These are phyloP conservation scores for Sarcophaga bullata DNA, from an alignment of 1,140 invertebrate species.

Conservation along the genomic window DNA sequence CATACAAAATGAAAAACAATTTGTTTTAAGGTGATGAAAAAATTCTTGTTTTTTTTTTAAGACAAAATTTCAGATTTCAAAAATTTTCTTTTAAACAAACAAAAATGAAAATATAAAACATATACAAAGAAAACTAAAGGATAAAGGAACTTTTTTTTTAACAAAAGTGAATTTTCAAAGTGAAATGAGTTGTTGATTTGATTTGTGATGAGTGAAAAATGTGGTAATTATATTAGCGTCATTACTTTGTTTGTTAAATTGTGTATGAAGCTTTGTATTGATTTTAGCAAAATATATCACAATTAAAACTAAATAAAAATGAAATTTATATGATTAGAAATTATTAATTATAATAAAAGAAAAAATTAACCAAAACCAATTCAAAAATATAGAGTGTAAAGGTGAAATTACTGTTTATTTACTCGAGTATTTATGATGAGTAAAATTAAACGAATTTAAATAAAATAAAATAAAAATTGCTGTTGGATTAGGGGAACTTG, in stretches of 20 bases:
- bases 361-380: not conserved
- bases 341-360: no score
- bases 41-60: not conserved
- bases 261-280: no score
- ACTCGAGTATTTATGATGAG: not conserved
- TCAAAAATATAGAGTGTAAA: not conserved
- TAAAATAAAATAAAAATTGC: constrained; percentile 21
- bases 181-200: no score
- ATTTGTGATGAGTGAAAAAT: no score
- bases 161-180: no score
- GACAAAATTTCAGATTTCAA: not conserved
- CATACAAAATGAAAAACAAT: not conserved
- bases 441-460: not conserved
- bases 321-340: no score
- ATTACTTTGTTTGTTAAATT: no score
- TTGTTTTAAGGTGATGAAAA: not conserved
- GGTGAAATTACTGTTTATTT: constrained; percentile 1
- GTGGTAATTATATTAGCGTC: no score
- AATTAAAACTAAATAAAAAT: no score
- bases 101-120: not conserved
- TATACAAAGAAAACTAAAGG: no score
- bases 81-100: not conserved
- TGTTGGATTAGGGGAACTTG: not conserved
- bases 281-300: no score
- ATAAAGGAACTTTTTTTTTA: no score